These are phyloP conservation scores for Acromyrmex heyeri DNA, from an alignment of 1,140 invertebrate species.

Conservation along the genomic window DNA sequence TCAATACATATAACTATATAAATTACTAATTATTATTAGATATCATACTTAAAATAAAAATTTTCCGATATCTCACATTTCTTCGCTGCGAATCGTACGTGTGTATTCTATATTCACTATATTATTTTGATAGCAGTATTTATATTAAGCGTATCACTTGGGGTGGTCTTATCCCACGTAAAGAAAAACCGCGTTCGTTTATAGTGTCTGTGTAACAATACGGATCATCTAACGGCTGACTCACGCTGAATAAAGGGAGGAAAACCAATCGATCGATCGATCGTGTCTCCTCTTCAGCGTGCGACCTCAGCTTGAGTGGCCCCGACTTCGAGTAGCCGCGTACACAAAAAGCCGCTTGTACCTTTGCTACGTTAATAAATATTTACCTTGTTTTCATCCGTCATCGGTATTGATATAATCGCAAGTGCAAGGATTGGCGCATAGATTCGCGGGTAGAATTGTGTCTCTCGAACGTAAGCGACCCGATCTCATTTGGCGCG, in stretches of 20 bases:
- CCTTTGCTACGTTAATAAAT: constrained; percentile 34
- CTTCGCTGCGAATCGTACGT: not conserved
- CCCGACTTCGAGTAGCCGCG: constrained; percentile 10
- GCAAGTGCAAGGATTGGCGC: not conserved
- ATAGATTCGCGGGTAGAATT: not conserved
- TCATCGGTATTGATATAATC: not conserved
- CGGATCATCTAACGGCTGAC: constrained; percentile 21
- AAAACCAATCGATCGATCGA: constrained; percentile 40
- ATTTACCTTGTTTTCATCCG: constrained; percentile 45
- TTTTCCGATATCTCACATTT: not conserved
- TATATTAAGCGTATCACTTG: not conserved
- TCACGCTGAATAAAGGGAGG: not conserved
- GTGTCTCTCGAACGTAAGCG: not conserved
- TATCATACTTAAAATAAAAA: not conserved
- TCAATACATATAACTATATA: not conserved
- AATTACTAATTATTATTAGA: not conserved
- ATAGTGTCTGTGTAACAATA: not conserved
- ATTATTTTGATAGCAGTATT: not conserved
- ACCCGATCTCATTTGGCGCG: constrained; percentile 16
- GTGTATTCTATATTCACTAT: not conserved
- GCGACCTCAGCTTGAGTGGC: constrained; percentile 24
- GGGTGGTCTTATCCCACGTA: not conserved
- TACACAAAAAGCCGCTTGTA: constrained; percentile 38
- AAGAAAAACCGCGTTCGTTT: not conserved
- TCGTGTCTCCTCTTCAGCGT: constrained; percentile 23